Conservation (phyloP, 2,888 invertebrate species). For the Bugulina stolonifera region DNA sequence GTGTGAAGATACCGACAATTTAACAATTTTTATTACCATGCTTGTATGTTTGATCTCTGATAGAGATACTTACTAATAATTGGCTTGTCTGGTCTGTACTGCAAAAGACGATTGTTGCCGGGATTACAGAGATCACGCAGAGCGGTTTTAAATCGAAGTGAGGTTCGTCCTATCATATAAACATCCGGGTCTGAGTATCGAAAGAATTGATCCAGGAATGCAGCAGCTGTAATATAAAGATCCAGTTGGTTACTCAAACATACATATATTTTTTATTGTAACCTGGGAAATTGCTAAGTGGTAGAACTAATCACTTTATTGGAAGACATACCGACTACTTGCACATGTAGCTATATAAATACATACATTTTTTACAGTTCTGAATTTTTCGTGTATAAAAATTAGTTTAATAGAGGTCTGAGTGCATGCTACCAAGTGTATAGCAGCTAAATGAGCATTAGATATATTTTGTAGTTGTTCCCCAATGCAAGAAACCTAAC, state of each 20-base stretch:
- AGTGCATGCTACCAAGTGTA: too few species aligned
- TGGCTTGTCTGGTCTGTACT: background rate
- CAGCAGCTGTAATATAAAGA: slow-evolving; percentile 8
- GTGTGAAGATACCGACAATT: too few species aligned
- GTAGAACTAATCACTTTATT: background rate
- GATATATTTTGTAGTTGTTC: too few species aligned
- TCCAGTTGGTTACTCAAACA: too few species aligned
- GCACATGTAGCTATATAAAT: background rate
- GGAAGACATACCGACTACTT: background rate
- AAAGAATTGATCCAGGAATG: slow-evolving; percentile 8
- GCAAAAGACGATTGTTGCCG: background rate
- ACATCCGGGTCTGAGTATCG: background rate
- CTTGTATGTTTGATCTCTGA: too few species aligned
- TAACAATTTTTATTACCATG: too few species aligned
- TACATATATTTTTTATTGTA: too few species aligned
- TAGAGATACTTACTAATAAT: slow-evolving; percentile 11
- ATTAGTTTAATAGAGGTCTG: too few species aligned
- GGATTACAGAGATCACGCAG: slow-evolving; percentile 11
- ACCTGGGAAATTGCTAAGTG: too few species aligned
- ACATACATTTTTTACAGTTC: background rate
- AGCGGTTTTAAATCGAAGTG: background rate
- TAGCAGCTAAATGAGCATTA: too few species aligned
- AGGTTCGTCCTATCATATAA: background rate
- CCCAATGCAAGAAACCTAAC: too few species aligned
- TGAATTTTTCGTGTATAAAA: background rate